phyloP scores from a whole-genome alignment of 2,888 invertebrate genomes.

The Drosophila kuntzei region DNA sequence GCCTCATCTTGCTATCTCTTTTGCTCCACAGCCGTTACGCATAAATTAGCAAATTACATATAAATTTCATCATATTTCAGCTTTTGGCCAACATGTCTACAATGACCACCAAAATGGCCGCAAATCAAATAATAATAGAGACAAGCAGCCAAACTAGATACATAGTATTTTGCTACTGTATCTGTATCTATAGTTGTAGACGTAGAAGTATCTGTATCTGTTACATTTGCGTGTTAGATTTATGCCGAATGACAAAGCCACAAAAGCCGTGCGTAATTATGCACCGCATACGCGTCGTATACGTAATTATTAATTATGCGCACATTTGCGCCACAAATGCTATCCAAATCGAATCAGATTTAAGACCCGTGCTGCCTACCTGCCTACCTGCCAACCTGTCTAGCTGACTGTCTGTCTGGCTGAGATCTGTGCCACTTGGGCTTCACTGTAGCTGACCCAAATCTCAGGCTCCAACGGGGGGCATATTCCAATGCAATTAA shows the following conservation, averaged over 20 bases:
- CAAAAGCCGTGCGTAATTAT: slow-evolving; percentile 66
- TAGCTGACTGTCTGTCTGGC: slow-evolving; percentile 9
- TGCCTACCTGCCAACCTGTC: slow-evolving; percentile 4
- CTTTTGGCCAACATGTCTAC: slow-evolving; percentile 41
- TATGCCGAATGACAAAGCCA: slow-evolving; percentile 51
- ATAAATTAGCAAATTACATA: slow-evolving; percentile 65
- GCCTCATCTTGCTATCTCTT: not conserved
- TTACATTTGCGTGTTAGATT: slow-evolving; percentile 68
- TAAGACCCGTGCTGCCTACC: slow-evolving; percentile 30
- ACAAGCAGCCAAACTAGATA: slow-evolving; percentile 32
- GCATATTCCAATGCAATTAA: slow-evolving; percentile 70
- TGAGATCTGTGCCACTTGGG: slow-evolving; percentile 65
- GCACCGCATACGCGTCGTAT: slow-evolving; percentile 56
- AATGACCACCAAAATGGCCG: slow-evolving; percentile 58
- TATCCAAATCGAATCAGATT: slow-evolving; percentile 65
- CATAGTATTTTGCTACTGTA: slow-evolving; percentile 19
- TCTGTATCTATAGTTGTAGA: slow-evolving; percentile 7
- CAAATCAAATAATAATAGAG: slow-evolving; percentile 45
- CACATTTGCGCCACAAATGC: slow-evolving; percentile 61
- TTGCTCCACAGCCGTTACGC: slow-evolving; percentile 7
- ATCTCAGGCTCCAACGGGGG: slow-evolving; percentile 60
- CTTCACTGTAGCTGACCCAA: slow-evolving; percentile 54
- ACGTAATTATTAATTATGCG: slow-evolving; percentile 65
- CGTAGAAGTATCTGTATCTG: slow-evolving; percentile 16
- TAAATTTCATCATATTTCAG: slow-evolving; percentile 74